phyloP scores from a whole-genome alignment of 2,888 invertebrate species.

The Sympetrum striolatum region DNA sequence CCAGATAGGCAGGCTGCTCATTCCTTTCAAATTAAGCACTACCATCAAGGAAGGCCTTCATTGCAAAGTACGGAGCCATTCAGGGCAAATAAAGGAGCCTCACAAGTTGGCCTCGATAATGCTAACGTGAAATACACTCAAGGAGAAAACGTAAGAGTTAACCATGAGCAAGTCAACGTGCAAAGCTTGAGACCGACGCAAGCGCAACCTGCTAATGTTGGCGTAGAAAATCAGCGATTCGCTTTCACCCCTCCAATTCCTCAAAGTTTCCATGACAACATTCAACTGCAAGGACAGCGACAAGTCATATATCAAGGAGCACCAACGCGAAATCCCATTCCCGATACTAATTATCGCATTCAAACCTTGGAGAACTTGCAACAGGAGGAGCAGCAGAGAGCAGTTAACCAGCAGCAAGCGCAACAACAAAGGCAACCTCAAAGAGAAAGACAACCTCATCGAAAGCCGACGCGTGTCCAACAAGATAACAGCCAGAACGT shows the following conservation, averaged over 20 bases:
- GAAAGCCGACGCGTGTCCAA: neutral
- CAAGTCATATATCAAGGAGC: constrained; percentile 54
- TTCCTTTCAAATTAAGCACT: constrained; percentile 22
- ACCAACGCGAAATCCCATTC: constrained; percentile 49
- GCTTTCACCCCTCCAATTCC: neutral
- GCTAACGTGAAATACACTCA: neutral
- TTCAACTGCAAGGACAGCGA: constrained; percentile 48
- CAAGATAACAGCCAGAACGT: neutral
- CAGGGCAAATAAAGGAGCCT: neutral
- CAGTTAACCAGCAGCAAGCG: neutral
- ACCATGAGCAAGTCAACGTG: neutral
- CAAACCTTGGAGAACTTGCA: constrained; percentile 55
- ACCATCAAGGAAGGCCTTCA: neutral
- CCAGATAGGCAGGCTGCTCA: neutral
- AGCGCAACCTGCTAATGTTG: neutral
- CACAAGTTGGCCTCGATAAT: neutral
- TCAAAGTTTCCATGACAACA: constrained; percentile 4
- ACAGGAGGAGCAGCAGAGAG: constrained; percentile 49
- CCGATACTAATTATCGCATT: constrained; percentile 55
- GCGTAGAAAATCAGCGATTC: neutral
- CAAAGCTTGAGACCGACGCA: neutral
- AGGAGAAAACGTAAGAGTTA: neutral
- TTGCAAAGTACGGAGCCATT: neutral
- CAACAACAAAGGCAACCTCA: neutral
- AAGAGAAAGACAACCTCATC: neutral